These are phyloP conservation scores for Elegia similella DNA, from an alignment of 2,888 invertebrate genomes.

Conservation along the genomic window DNA sequence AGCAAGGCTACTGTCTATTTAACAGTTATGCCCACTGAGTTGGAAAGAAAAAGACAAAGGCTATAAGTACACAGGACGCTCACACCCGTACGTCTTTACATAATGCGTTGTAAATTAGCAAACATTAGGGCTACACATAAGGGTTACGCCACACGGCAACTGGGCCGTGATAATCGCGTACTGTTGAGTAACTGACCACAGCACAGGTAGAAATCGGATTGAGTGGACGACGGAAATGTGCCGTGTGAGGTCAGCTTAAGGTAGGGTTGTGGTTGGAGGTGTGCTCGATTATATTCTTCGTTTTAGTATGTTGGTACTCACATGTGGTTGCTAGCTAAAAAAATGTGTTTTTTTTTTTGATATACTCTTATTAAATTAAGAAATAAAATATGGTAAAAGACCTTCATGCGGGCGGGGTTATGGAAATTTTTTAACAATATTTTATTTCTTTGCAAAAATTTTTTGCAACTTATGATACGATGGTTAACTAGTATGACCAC, in stretches of 20 bases:
- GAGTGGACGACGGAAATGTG: slow-evolving; percentile 14
- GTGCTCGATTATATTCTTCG: background rate
- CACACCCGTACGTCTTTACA: background rate
- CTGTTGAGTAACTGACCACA: slow-evolving; percentile 23
- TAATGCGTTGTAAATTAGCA: slow-evolving; percentile 9
- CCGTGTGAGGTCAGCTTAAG: background rate
- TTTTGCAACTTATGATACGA: too few species aligned
- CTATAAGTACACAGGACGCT: background rate
- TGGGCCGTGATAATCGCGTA: slow-evolving; percentile 68
- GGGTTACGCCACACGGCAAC: slow-evolving; percentile 64
- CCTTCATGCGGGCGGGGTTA: too few species aligned
- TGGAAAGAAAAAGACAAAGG: background rate
- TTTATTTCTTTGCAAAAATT: too few species aligned
- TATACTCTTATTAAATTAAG: too few species aligned
- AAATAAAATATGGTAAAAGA: too few species aligned
- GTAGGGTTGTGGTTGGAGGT: background rate
- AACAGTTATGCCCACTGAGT: background rate
- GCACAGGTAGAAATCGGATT: slow-evolving; percentile 21
- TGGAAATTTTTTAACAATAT: too few species aligned
- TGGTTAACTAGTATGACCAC: too few species aligned
- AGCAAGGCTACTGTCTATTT: too few species aligned
- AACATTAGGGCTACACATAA: slow-evolving; percentile 24
- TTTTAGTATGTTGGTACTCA: background rate
- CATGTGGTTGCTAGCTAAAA: background rate
- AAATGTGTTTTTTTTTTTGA: too few species aligned